These are phyloP conservation scores for Planococcus citri DNA, from an alignment of 1,140 invertebrate genomes.

Conservation along the genomic window DNA sequence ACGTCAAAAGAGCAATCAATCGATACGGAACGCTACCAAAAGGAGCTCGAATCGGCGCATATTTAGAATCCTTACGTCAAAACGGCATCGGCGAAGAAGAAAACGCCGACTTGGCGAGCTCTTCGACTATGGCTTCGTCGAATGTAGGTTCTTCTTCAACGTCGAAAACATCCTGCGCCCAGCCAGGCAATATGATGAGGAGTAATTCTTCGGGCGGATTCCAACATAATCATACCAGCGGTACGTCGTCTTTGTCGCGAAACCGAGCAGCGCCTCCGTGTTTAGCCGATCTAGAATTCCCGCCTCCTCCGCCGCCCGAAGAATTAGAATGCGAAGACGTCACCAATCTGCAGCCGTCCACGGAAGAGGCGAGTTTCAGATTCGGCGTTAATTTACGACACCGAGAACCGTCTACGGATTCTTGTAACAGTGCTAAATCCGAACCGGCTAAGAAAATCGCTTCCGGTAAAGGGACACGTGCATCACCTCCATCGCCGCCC, in stretches of 20 bases:
- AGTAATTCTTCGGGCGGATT: conserved; percentile 68
- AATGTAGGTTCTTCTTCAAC: background rate
- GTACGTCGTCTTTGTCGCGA: conserved; percentile 37
- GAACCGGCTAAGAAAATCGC: conserved; percentile 28
- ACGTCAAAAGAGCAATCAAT: conserved; percentile 90
- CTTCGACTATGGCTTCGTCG: background rate
- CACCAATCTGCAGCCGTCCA: conserved; percentile 48
- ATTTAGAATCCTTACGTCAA: conserved; percentile 78
- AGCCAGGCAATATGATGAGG: conserved; percentile 61
- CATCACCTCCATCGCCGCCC: conserved; percentile 28
- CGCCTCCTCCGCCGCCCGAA: conserved; percentile 53
- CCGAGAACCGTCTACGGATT: conserved; percentile 47
- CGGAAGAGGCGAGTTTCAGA: conserved; percentile 53
- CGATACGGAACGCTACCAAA: conserved; percentile 94
- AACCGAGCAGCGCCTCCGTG: conserved; percentile 41
- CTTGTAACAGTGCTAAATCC: conserved; percentile 38
- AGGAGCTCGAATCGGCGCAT: conserved; percentile 86
- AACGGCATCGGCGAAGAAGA: conserved; percentile 42
- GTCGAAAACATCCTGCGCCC: conserved; percentile 31
- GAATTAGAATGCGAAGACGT: conserved; percentile 46
- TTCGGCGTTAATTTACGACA: conserved; percentile 58
- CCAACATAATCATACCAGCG: conserved; percentile 38
- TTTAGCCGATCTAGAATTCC: conserved; percentile 70
- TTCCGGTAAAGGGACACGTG: conserved; percentile 17
- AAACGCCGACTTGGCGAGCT: background rate